Conservation (phyloP, 2,113 vertebrate genomes). For the Macrotis lagotis region DNA sequence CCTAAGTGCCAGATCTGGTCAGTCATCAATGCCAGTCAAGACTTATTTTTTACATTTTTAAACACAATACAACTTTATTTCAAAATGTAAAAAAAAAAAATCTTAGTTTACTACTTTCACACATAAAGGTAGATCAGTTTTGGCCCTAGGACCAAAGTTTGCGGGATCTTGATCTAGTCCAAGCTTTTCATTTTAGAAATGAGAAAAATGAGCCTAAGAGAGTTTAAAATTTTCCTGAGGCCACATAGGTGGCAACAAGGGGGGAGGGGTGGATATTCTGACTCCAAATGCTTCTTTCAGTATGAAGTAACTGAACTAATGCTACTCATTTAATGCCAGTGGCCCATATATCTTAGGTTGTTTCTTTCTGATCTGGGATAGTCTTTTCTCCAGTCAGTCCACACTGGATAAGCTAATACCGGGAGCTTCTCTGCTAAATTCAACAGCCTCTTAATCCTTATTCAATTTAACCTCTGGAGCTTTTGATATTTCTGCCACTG, state of each 20-base stretch:
- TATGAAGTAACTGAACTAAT: not conserved
- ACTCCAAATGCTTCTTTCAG: not conserved
- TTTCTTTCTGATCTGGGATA: too few species aligned
- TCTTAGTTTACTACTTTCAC: not conserved
- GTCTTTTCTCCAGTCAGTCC: too few species aligned
- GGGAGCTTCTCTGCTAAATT: too few species aligned
- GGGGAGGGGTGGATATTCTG: too few species aligned
- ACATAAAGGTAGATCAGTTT: not conserved
- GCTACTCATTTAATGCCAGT: not conserved
- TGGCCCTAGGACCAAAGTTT: not conserved
- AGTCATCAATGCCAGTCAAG: not conserved
- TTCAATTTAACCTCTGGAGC: not conserved
- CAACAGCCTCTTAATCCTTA: too few species aligned
- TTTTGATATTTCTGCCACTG: not conserved
- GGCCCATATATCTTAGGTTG: too few species aligned
- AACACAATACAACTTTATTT: not conserved
- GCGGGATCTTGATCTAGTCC: not conserved
- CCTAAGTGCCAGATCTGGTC: too few species aligned
- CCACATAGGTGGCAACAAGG: not conserved
- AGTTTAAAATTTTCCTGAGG: not conserved
- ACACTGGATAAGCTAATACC: too few species aligned
- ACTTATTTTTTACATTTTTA: not conserved
- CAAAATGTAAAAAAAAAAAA: not conserved
- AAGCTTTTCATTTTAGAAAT: not conserved
- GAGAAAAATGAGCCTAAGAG: not conserved